Base-by-base conservation (phyloP, 2,797 vertebrate species). In the Chelon auratus region DNA sequence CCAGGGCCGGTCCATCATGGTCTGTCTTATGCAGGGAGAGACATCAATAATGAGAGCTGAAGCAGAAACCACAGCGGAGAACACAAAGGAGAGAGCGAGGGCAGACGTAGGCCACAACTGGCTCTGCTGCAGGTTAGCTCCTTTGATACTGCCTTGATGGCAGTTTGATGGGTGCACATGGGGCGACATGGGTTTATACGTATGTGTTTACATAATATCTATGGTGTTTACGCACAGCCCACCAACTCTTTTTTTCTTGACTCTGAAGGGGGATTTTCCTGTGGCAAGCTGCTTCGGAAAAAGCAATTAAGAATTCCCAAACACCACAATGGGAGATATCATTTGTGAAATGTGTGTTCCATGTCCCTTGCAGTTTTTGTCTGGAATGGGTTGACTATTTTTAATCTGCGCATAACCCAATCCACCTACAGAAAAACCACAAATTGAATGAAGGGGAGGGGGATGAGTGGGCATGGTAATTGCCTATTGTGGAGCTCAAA, bases 271-370 rank as follows among this genome's bases (percentile, higher is more conserved):
- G 91, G 90, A 93, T 93, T 94, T 94, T 95, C 91, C 93, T 94
- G 93, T 86, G 88, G 90, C 89, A 83, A 77, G 83, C 81, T 81
- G 90, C 91, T 89, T 93, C 81, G 90, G 92, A 93, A 94, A 93
- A 93, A 93, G 90, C 90, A 93, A 95, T 94, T 93, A 92, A 94
- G 90, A 93, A 92, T 92, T 93, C 90, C 90, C 90, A 93, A 94
- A 93, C 91, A 92, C 90, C 92, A 92, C 91, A 93, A 93, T 92
- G 86, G 88, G 87, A 92, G 92, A 91, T 92, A 88, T 94, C 89
- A 62, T 90, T 91, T 87, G 82, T 88, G 87, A 89, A 90, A 86
- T 90, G 87, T 91, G 86, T 91, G 85, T 91, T 92, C 87, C 86
- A 72, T 89, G 87, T 88, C 85, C 85, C 82, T 82, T 72, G 64